phyloP scores from a whole-genome alignment of 2,797 vertebrate species.

The Labeo calbasu region DNA sequence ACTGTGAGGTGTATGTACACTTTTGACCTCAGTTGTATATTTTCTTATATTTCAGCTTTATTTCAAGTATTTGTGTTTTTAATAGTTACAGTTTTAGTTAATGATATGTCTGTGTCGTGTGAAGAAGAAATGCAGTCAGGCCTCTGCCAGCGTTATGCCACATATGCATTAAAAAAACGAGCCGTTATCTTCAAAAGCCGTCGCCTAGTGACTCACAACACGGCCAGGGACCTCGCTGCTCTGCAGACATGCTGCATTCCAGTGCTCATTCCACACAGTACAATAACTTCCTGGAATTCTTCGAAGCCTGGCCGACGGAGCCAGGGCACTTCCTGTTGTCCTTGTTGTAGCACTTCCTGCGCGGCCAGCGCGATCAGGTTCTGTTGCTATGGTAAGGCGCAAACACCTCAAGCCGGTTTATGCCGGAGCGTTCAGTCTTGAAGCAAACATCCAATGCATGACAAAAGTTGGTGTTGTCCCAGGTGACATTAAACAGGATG shows the following conservation, averaged over 20 bases:
- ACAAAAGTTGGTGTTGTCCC: background rate
- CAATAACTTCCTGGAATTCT: constrained; percentile 99
- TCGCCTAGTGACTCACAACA: constrained; percentile 76
- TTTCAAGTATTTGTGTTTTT: background rate
- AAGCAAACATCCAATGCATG: background rate
- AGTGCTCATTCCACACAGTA: constrained; percentile 93
- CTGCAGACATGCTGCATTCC: constrained; percentile 90
- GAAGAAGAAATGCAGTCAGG: background rate
- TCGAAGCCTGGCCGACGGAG: constrained; percentile 90
- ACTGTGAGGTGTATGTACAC: too few relatives aligned
- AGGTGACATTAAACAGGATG: background rate
- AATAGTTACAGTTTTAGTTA: background rate
- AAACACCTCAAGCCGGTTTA: constrained; percentile 73
- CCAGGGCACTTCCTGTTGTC: constrained; percentile 99
- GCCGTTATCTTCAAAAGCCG: constrained; percentile 84
- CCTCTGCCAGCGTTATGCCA: constrained; percentile 57
- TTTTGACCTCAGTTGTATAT: too few relatives aligned
- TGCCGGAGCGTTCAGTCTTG: background rate
- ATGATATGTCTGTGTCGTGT: background rate
- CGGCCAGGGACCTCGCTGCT: constrained; percentile 69
- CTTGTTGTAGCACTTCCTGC: constrained; percentile 93
- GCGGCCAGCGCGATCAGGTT: constrained; percentile 82
- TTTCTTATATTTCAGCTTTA: background rate
- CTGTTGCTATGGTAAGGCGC: constrained; percentile 85
- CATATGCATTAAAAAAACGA: constrained; percentile 74